Base-by-base conservation (phyloP, 2,888 invertebrate species). In the Himalopsyche anomala region DNA sequence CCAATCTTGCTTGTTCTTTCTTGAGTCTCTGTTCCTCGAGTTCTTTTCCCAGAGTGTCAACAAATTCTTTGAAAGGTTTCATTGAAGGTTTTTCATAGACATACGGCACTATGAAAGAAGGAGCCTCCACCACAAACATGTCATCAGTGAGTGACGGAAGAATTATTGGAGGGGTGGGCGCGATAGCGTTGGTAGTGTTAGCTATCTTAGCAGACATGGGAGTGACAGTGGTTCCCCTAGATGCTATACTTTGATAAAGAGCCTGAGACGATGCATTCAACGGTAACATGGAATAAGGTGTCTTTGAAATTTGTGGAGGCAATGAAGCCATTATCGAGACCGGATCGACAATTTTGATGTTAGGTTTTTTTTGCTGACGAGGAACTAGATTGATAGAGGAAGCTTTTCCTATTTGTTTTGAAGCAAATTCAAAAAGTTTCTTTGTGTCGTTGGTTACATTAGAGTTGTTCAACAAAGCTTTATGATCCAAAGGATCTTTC, bases 91-190 rank as follows among this genome's bases (percentile, higher is more conserved):
- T 98, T 91, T 98, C 98, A 91, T 98, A 98, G 38, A 98, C 97
- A 91, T 98, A 98, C 81, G 98, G 98, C 89, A 98, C 98, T 90
- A 98, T 97, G 90, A 98, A 98, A 38, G 97, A 98, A 8, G 98
- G 98, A 45, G 98, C 98, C 91, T 98, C 98, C 12, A 98, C 96
- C 15, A 98, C 97, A 91, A 96, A 98, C 96, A 98, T 98, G 90
- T 98, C 97, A 91, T 98, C 98, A 36, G 97, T 97, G 40, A 98
- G 91, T 9, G 97, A 96, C 0, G 97, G 97, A 89, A 98, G 91
- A 88, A 97, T 95, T 51, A 89, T 89, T 87, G 91, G 89, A 40
- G 91, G 90, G 79, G 91, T 89, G 80, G 91, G 89, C 42, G 91
- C 87, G 11, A 62, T 19, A 88, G 91, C 88, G 89, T 89, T 87